phyloP scores from a whole-genome alignment of 2,113 vertebrate genomes.

The Equus przewalskii region DNA sequence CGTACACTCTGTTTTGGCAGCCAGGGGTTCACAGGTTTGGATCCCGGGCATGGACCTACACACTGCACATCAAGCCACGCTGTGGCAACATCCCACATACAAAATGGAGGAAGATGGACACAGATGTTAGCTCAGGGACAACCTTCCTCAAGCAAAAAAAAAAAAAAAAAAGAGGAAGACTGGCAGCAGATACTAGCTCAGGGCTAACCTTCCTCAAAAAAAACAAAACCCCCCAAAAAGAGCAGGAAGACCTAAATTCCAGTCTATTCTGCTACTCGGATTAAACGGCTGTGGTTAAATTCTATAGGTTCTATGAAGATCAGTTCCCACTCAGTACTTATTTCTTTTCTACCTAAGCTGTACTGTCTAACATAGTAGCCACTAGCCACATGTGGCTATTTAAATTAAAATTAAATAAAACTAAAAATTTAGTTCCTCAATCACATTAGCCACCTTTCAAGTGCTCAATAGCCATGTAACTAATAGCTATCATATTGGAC shows the following conservation, averaged over 20 bases:
- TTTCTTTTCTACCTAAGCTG: not conserved
- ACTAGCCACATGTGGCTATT: not conserved
- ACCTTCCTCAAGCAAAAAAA: too few relatives aligned
- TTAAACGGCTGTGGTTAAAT: conserved; percentile 11
- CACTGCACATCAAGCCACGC: too few relatives aligned
- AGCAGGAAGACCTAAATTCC: not conserved
- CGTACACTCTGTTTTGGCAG: too few relatives aligned
- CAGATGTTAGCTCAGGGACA: too few relatives aligned
- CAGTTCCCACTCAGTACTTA: not conserved
- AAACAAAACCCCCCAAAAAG: not conserved
- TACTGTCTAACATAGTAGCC: not conserved
- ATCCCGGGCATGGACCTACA: too few relatives aligned
- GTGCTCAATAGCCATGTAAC: not conserved
- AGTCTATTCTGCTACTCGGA: not conserved
- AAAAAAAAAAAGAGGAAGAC: too few relatives aligned
- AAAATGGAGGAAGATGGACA: too few relatives aligned
- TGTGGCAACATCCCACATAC: too few relatives aligned
- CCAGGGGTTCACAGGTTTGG: too few relatives aligned
- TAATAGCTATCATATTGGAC: not conserved
- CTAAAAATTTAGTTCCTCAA: not conserved
- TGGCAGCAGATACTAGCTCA: too few relatives aligned
- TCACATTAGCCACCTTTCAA: not conserved
- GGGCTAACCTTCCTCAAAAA: too few relatives aligned
- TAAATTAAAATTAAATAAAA: not conserved
- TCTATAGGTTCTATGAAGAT: not conserved